Evolutionary conservation across 1,140 invertebrate genomes (phyloP).

Genomic region (Varroa destructor): DNA sequence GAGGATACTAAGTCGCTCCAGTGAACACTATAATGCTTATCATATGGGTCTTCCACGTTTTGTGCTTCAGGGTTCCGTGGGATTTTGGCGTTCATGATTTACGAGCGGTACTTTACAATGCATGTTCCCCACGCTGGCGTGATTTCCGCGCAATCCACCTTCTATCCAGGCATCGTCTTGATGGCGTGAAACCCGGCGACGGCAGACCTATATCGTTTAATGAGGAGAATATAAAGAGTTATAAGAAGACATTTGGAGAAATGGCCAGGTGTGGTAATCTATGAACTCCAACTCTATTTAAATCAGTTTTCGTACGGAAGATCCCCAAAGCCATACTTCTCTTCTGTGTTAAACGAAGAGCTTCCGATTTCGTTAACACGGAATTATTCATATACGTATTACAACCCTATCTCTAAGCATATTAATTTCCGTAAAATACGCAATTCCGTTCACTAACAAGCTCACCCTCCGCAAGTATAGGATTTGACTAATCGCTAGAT

Average conservation of each 20-base stretch:
- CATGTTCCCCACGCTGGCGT: conserved; percentile 33
- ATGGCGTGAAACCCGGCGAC: conserved; percentile 34
- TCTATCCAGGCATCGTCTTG: conserved; percentile 36
- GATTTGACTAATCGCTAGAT: too few species aligned
- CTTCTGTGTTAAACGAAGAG: too few species aligned
- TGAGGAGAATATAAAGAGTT: conserved; percentile 38
- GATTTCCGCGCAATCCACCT: conserved; percentile 38
- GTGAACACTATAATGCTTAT: too few species aligned
- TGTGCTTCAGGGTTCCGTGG: conserved; percentile 32
- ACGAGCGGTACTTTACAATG: conserved; percentile 34
- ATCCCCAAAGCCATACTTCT: too few species aligned
- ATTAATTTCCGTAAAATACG: too few species aligned
- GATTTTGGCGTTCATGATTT: conserved; percentile 38
- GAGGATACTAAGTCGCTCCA: too few species aligned
- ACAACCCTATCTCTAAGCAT: too few species aligned
- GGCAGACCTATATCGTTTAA: conserved; percentile 34
- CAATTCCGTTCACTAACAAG: too few species aligned
- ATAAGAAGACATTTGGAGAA: conserved; percentile 38
- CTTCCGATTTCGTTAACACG: too few species aligned
- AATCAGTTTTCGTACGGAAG: too few species aligned
- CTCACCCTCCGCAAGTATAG: background rate
- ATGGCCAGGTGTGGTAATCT: conserved; percentile 35
- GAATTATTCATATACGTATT: too few species aligned
- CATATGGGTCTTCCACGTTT: background rate
- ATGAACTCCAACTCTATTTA: too few species aligned